Percentiles rank a stretch among this genome's conserved stretches.
Conservation (phyloP, 1,140 invertebrate species). For the Drosophila mojavensis region DNA sequence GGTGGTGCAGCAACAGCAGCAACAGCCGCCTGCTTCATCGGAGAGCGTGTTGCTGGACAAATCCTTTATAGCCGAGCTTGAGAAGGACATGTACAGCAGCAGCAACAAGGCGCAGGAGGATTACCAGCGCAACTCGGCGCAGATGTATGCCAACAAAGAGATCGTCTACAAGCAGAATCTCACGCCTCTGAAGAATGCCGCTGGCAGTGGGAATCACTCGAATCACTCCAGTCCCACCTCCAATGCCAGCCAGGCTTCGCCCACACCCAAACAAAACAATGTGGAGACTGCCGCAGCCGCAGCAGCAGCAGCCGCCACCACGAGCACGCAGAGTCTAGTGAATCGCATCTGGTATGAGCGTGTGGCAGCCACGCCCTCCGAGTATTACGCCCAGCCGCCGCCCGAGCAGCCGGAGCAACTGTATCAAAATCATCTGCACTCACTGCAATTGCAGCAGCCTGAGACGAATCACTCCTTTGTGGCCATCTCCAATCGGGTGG, state of each 20-base stretch:
- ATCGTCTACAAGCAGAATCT: constrained; percentile 75
- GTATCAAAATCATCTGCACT: constrained; percentile 67
- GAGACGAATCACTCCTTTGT: constrained; percentile 77
- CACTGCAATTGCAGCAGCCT: constrained; percentile 27
- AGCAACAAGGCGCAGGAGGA: constrained; percentile 72
- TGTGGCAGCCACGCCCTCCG: constrained; percentile 55
- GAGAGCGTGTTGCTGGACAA: constrained; percentile 84
- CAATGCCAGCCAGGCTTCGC: constrained; percentile 30
- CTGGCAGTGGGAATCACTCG: constrained; percentile 35
- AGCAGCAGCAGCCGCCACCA: neutral
- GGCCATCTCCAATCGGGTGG: constrained; percentile 78
- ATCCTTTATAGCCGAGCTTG: constrained; percentile 86
- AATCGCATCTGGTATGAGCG: constrained; percentile 85
- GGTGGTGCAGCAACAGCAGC: constrained; percentile 5
- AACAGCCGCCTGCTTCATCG: constrained; percentile 3
- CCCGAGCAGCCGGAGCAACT: constrained; percentile 55
- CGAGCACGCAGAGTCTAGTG: constrained; percentile 80
- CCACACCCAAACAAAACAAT: constrained; percentile 67
- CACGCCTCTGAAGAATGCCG: constrained; percentile 73
- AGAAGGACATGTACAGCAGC: constrained; percentile 85
- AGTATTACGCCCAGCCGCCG: constrained; percentile 71
- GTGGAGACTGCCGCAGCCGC: constrained; percentile 48
- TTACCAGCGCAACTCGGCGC: constrained; percentile 84
- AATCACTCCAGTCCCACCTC: constrained; percentile 65
- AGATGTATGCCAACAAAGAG: constrained; percentile 84